phyloP scores from a whole-genome alignment of 2,888 invertebrate species.

The Coenonympha arcania region DNA sequence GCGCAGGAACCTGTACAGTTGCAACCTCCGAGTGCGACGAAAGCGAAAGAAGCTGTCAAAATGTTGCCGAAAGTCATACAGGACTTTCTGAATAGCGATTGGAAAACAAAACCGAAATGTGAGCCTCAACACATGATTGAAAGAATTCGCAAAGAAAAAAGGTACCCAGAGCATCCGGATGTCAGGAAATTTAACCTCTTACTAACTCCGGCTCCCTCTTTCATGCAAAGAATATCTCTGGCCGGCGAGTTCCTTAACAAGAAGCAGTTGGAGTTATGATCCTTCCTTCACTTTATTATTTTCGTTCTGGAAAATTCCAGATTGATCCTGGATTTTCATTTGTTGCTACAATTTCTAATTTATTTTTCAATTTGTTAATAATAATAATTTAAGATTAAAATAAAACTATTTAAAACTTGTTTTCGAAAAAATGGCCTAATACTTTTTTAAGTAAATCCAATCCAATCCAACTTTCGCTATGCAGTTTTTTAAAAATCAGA shows the following conservation, averaged over 20 bases:
- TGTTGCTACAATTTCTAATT: constrained; percentile 9
- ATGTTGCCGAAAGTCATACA: constrained; percentile 74
- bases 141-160: constrained; percentile 77
- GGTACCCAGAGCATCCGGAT: constrained; percentile 75
- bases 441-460: too few relatives aligned
- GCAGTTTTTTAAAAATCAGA: too few relatives aligned
- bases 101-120: constrained; percentile 73
- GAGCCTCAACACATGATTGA: constrained; percentile 82
- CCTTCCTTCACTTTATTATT: neutral
- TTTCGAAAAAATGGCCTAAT: neutral
- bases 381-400: neutral
- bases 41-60: constrained; percentile 53
- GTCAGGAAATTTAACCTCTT: constrained; percentile 78
- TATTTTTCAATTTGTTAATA: constrained; percentile 9
- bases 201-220: constrained; percentile 86
- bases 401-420: neutral
- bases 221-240: constrained; percentile 83
- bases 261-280: constrained; percentile 54
- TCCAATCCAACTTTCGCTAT: too few relatives aligned
- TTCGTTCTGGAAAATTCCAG: constrained; percentile 3
- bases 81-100: constrained; percentile 70
- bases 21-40: constrained; percentile 50
- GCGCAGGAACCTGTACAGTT: constrained; percentile 40
- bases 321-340: constrained; percentile 3
- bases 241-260: constrained; percentile 82